Base-by-base conservation (phyloP, 2,113 vertebrate genomes). In the Tor tambroides region DNA sequence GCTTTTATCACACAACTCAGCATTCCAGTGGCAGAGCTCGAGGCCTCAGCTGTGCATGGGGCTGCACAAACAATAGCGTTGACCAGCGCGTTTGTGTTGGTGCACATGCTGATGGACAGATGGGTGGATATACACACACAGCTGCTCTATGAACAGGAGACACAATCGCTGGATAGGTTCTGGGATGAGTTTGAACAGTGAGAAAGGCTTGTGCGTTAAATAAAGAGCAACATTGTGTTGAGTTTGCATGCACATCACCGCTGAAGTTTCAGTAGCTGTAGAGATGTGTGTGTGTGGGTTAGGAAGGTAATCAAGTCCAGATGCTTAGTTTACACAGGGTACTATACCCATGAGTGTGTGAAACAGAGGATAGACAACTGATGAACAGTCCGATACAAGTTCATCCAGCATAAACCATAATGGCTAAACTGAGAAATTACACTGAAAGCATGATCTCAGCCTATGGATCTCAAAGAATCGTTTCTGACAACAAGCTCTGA, bases 341-440 rank as follows among this genome's bases (percentile, higher is more conserved):
- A 23, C 8, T 38, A 8, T 72, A 74, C 71, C 21, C 56, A 61
- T 61, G 56, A 61, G 35, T 15, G 28, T 71, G 30, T 35, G 67
- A 72, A 72, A 72, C 19, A 41, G 21, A 72, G 35, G 19, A 32
- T 19, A 69, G n/a, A 67, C 67, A 79, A 88, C 87, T 93, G 91
- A 92, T 91, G 92, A 94, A 90, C 90, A 88, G 91, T 92, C 89
- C 91, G 88, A 83, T 90, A 89, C 91, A 92, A 93, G 91, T 91
- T 93, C 88, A 85, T 76, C 4, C 88, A 59, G 54, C 54, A 61
- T 61, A 59, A 90, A 91, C 92, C 91, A 81, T 89, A 91, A 91
- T 91, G 92, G 90, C 92, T 86, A 79, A 87, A 76, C 4, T 3
- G 17, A 80, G 85, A 89, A 85, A 86, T 79, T 49, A 72, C 82